Conservation (phyloP, 1,140 invertebrate genomes). For the Sycophaga agraensis region DNA sequence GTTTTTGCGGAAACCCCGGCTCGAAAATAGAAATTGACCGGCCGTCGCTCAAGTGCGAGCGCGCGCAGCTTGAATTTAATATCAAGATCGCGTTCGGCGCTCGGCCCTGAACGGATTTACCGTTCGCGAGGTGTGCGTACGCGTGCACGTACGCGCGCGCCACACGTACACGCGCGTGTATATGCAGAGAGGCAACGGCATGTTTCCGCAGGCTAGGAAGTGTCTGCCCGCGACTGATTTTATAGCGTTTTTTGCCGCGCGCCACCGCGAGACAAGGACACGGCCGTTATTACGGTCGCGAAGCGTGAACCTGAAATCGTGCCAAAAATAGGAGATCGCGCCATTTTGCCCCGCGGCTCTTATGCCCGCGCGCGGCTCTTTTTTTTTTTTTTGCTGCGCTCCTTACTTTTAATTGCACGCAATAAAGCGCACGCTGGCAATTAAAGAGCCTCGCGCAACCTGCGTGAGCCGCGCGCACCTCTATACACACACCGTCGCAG, state of each 20-base stretch:
- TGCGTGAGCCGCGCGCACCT: no score
- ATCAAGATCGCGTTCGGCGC: conserved; percentile 4
- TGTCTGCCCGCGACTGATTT: conserved; percentile 14
- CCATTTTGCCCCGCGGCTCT: no score
- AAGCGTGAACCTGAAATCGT: conserved; percentile 30
- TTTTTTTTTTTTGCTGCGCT: no score
- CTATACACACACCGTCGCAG: no score
- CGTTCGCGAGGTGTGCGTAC: no score
- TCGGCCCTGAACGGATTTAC: conserved; percentile 27
- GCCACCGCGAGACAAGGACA: no score
- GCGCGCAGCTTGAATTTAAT: conserved; percentile 18
- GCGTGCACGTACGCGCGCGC: not conserved
- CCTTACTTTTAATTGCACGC: no score
- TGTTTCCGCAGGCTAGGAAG: not conserved
- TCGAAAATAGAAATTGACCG: conserved; percentile 3
- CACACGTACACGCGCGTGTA: no score
- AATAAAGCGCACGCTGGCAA: no score
- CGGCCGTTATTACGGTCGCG: not conserved
- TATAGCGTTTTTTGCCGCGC: conserved; percentile 34
- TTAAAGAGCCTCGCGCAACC: no score
- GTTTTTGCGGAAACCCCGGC: conserved; percentile 18
- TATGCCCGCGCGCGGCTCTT: no score
- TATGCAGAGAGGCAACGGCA: not conserved
- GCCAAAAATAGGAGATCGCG: conserved; percentile 22
- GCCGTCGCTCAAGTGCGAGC: not conserved